Percentiles rank a stretch among this genome's conserved stretches.
phyloP scores from a whole-genome alignment of 2,888 invertebrate genomes.

The Xestia c-nigrum region DNA sequence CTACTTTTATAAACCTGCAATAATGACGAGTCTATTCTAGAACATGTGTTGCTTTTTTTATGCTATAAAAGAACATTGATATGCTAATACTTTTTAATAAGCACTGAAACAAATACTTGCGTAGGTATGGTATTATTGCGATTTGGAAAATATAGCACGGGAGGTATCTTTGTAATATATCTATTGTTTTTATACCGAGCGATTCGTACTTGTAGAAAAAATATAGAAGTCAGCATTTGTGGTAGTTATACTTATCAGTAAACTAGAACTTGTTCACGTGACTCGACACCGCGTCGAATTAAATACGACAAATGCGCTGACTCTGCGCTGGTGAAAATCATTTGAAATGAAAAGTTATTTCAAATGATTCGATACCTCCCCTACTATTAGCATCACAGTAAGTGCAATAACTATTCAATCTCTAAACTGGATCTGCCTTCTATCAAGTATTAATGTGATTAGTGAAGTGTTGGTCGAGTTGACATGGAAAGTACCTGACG shows the following conservation, averaged over 20 bases:
- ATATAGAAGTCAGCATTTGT: background rate
- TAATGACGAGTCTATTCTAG: slow-evolving; percentile 18
- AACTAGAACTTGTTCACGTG: background rate
- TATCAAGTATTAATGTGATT: slow-evolving; percentile 45
- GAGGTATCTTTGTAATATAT: background rate
- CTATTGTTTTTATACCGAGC: background rate
- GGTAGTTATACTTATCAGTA: background rate
- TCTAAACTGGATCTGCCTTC: slow-evolving; percentile 53
- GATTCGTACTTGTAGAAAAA: background rate
- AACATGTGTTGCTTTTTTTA: slow-evolving; percentile 31
- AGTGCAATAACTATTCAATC: slow-evolving; percentile 43
- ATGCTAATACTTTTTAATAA: slow-evolving; percentile 13
- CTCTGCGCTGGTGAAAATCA: background rate
- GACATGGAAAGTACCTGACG: slow-evolving; percentile 25
- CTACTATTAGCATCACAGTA: slow-evolving; percentile 27
- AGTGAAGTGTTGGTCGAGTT: slow-evolving; percentile 24
- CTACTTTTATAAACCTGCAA: slow-evolving; percentile 18
- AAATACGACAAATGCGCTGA: background rate
- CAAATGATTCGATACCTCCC: slow-evolving; percentile 15
- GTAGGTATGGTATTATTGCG: background rate
- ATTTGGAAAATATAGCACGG: slow-evolving; percentile 26
- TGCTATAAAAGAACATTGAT: slow-evolving; percentile 9
- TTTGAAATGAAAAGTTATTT: background rate
- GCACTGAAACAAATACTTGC: slow-evolving; percentile 17
- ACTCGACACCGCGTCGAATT: background rate